Base-by-base conservation (phyloP, 2,797 vertebrate genomes). In the Rhadinocentrus ornatus region DNA sequence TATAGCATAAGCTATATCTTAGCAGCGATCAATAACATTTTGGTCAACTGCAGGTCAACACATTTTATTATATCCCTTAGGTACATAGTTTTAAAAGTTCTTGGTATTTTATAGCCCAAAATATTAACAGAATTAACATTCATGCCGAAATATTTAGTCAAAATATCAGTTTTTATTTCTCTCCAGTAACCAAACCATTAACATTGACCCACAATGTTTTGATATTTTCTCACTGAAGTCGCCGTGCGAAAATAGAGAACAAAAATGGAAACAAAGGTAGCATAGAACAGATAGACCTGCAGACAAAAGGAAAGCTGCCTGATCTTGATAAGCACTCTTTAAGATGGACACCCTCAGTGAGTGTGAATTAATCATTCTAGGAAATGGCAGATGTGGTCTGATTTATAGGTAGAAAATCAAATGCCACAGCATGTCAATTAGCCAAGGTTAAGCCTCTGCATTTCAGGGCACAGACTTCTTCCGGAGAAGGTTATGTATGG, bases 371-470 rank as follows among this genome's bases (percentile, higher is more conserved):
- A 86, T 90, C 79, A 82, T 78, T 83, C 20, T 1, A 50, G 73
- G 73, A 86, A 87, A 88, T 72, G 75, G 78, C 65, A 83, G 63
- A 86, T 52, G 39, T 58, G 57, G 67, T 81, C 58, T 71, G 84
- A 85, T 89, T 84, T 83, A 69, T 74, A 41, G 48, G 78, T 69
- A 65, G 73, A 69, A 82, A 86, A 90, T 90, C 86, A 86, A 91
- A 91, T 80, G 77, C 60, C 72, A 77, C 60, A 64, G 77, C 67
- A 61, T 81, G 87, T 84, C 80, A 87, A 89, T 91, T 87, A 86
- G 83, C 66, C 71, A 75, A 69, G 76, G 83, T 85, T 85, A 85
- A 72, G 83, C 81, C 77, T 82, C 72, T 9, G 16, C 60, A 66
- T 82, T 73, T 35, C 76, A 77, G 63, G 41, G 59, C 66, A 53